Evolutionary conservation across 1,140 invertebrate species (phyloP), one percentile per base, ranked within the genome.

Genomic region (Leptopilina boulardi): DNA sequence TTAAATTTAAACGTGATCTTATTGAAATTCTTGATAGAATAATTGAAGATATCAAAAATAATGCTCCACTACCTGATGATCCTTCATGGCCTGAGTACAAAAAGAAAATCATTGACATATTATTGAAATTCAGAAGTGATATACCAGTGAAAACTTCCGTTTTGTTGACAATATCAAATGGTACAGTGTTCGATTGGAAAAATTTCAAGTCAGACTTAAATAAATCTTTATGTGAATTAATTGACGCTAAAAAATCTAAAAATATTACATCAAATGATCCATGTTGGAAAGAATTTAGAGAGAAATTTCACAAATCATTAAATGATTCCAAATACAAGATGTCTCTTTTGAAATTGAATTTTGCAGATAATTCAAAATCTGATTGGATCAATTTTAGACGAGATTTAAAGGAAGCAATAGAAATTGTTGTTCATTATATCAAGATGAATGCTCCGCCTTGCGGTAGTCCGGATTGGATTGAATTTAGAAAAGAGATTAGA

Each of bases 361-460:
- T 15, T 15, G 13, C 21, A 3, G 71, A 73, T 3, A 74, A 56
- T 56, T 66, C 78, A 9, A 23, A 6, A 6, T 44, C 47, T 1
- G 83, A 85, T 13, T 86, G 84, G 84, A 5, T 71, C 0, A 59
- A 41, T 10, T 86, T 85, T 47, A 86, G 80, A 23, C 51, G 81
- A 6, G 73, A 82, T 47, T 77, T 86, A 9, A 83, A 79, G 18
- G 76, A 47, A 0, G 73, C 79, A 0, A 56, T 83, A 6, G 73
- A 18, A 13, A 73, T 73, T 66, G 26, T 66, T 1, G 59, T 66
- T 30, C 59, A 15, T 13, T 44, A 18, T 21, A 34, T 59, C 23
- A 75, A 42, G n/a, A 13, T 15, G 0, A 38, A 70, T 42, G 23
- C 59, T 6, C 59, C 59, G 8, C 59, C 59, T 15, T 15, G 13